These are phyloP conservation scores for Atta texana DNA, from an alignment of 1,140 invertebrate genomes.

Conservation along the genomic window DNA sequence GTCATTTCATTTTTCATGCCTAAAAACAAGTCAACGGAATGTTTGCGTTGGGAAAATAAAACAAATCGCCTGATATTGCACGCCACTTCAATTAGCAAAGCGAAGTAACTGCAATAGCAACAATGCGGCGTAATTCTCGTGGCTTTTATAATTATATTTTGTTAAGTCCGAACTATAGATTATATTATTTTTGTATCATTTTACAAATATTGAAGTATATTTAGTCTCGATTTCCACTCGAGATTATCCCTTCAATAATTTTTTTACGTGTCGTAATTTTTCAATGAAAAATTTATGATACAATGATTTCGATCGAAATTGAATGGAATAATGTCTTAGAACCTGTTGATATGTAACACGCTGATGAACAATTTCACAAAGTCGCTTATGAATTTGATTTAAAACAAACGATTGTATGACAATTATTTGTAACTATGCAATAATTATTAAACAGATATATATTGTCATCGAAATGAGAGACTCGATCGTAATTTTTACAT, in stretches of 20 bases:
- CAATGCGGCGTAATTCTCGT: neutral
- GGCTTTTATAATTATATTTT: conserved; percentile 19
- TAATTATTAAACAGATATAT: conserved; percentile 41
- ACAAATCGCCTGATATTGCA: neutral
- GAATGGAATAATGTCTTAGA: conserved; percentile 10
- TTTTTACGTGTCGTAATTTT: conserved; percentile 37
- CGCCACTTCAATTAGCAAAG: conserved; percentile 25
- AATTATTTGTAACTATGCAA: neutral
- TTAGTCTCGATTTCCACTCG: conserved; percentile 68
- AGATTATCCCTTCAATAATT: conserved; percentile 59
- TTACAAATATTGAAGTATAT: conserved; percentile 57
- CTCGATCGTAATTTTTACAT: conserved; percentile 19
- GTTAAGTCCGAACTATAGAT: neutral
- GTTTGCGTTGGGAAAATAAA: neutral
- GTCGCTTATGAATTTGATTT: neutral
- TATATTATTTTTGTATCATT: conserved; percentile 8
- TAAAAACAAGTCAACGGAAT: conserved; percentile 11
- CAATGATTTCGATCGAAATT: neutral
- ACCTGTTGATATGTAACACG: conserved; percentile 37
- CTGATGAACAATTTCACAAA: conserved; percentile 13
- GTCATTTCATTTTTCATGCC: neutral
- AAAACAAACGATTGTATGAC: neutral
- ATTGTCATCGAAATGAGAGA: conserved; percentile 29
- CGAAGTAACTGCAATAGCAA: conserved; percentile 53
- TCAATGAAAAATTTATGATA: conserved; percentile 9